Evolutionary conservation across 2,888 invertebrate species (phyloP), one percentile per base, ranked within the genome.

Genomic region (Lepidochitona cinerea): DNA sequence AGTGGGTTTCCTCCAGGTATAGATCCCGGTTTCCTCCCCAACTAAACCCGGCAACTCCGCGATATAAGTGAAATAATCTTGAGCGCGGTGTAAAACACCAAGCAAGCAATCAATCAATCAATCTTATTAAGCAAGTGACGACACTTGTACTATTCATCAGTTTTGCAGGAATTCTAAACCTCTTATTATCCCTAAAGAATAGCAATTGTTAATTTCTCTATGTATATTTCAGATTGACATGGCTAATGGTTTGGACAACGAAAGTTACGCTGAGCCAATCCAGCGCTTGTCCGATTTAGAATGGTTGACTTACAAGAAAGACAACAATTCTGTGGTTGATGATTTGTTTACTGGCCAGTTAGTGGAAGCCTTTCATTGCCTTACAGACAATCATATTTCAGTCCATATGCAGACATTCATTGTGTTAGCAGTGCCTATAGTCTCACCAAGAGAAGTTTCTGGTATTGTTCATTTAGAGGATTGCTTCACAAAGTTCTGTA

Each of bases 281-380:
- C 89, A 90, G 78, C 79, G 88, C 29, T 78, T 89, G 70, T 86
- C 88, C 0, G 89, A 90, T 66, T 75, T 90, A 26, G 89, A 90
- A 74, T 90, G 90, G 90, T 78, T 89, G 68, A 81, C 85, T n/a
- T 85, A 89, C 84, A 90, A 89, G 75, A 82, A 85, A 72, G 76
- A 78, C 9, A 88, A 89, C 78, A 75, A 83, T 68, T 87, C 89
- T 0, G 76, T 85, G 0, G 75, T 90, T 2, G 89, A 90, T 71
- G 85, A 86, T 65, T 76, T 86, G 59, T 89, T 89, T 76, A 87
- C 87, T 0, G 89, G 89, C 5, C 89, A 89, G 84, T 72, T 88
- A 23, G 86, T 90, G 1, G 88, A 88, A 68, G 86, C 85, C 0
- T 86, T 84, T 64, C 86, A 87, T 73, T 87, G 88, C 74, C 75